Evolutionary conservation across 2,113 vertebrate genomes (phyloP).

Genomic region (Hassar affinis): DNA sequence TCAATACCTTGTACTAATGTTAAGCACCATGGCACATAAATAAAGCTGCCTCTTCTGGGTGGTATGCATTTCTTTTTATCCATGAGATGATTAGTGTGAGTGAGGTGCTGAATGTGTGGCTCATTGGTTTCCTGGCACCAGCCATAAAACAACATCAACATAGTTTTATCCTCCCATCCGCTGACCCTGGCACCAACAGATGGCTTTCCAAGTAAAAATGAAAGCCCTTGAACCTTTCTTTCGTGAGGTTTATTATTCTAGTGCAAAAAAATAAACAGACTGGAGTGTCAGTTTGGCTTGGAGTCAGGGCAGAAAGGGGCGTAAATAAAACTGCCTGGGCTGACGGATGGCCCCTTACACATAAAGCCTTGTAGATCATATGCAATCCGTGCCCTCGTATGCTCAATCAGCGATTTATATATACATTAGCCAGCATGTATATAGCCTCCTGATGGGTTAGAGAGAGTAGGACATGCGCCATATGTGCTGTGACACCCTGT

Average conservation of each 20-base stretch:
- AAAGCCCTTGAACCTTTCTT: constrained; percentile 56
- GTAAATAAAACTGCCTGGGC: constrained; percentile 26
- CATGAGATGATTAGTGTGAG: constrained; percentile 18
- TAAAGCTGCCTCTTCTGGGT: constrained; percentile 15
- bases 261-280: constrained; percentile 45
- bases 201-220: constrained; percentile 44
- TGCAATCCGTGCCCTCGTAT: constrained; percentile 56
- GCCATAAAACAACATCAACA: constrained; percentile 56
- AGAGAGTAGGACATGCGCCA: constrained; percentile 38
- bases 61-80: constrained; percentile 10
- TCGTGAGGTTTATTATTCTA: constrained; percentile 51
- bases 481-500: constrained; percentile 55
- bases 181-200: constrained; percentile 41
- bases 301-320: not conserved
- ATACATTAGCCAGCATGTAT: constrained; percentile 44
- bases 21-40: not conserved
- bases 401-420: constrained; percentile 49
- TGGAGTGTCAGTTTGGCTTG: constrained; percentile 32
- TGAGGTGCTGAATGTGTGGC: constrained; percentile 3
- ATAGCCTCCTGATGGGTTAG: constrained; percentile 25
- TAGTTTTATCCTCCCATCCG: constrained; percentile 50
- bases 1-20: not conserved
- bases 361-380: constrained; percentile 54
- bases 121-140: constrained; percentile 29
- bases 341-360: constrained; percentile 59